phyloP scores from a whole-genome alignment of 2,888 invertebrate genomes.

The Nomada goodeniana region DNA sequence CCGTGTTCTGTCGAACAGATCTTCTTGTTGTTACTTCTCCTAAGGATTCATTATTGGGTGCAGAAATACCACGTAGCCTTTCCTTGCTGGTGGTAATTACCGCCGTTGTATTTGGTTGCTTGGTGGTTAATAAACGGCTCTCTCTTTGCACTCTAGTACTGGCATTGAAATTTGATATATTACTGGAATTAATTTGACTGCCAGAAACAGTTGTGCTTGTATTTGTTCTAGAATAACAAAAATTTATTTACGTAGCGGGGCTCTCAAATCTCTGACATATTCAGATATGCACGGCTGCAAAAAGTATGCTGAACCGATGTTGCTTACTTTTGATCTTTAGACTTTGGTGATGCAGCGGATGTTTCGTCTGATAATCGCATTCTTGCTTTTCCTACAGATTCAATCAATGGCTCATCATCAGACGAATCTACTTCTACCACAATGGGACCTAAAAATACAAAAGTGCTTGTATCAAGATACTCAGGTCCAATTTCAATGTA shows the following conservation, averaged over 20 bases:
- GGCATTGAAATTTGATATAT: constrained; percentile 79
- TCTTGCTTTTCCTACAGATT: constrained; percentile 88
- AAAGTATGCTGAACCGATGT: constrained; percentile 63
- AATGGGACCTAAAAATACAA: constrained; percentile 81
- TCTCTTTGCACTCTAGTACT: constrained; percentile 82
- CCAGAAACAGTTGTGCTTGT: constrained; percentile 76
- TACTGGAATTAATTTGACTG: constrained; percentile 79
- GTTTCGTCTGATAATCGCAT: constrained; percentile 81
- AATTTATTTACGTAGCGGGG: constrained; percentile 65
- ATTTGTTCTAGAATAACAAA: constrained; percentile 76
- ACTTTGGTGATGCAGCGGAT: constrained; percentile 81
- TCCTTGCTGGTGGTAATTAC: constrained; percentile 79
- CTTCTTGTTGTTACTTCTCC: constrained; percentile 81
- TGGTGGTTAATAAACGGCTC: constrained; percentile 81
- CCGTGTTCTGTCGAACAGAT: constrained; percentile 82
- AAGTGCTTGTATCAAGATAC: constrained; percentile 50
- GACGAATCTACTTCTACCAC: constrained; percentile 90
- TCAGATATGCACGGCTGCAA: constrained; percentile 59
- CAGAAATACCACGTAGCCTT: constrained; percentile 81
- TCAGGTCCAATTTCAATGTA: constrained; percentile 38
- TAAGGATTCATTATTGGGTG: constrained; percentile 80
- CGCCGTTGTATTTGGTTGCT: constrained; percentile 73
- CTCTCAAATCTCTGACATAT: constrained; percentile 64
- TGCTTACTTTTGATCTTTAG: constrained; percentile 83
- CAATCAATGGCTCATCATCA: constrained; percentile 93